Evolutionary conservation across 2,113 vertebrate genomes (phyloP).

Genomic region (Rallus limicola): DNA sequence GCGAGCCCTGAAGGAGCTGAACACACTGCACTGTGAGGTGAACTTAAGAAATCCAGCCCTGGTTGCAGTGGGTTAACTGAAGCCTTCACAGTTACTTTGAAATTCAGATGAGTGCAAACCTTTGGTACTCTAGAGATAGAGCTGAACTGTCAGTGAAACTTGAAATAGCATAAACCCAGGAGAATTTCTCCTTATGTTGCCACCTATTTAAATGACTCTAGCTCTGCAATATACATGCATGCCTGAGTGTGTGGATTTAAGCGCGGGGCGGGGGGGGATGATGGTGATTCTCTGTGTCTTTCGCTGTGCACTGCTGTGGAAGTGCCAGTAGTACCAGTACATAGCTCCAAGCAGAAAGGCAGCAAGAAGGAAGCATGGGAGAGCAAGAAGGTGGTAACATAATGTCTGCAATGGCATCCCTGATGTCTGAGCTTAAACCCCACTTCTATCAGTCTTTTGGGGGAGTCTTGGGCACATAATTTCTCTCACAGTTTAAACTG

Average conservation of each 20-base stretch:
- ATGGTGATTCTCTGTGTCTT: background rate
- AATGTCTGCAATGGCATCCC: background rate
- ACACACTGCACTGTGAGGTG: background rate
- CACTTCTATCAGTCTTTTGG: background rate
- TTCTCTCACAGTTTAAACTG: background rate
- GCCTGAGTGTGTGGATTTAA: background rate
- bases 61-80: background rate
- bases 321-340: background rate
- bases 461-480: background rate
- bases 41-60: background rate
- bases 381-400: accelerated
- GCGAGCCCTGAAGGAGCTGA: background rate
- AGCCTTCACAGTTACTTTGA: background rate
- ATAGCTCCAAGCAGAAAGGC: background rate
- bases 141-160: background rate
- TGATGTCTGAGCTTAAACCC: background rate
- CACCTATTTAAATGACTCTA: background rate
- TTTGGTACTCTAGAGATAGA: background rate
- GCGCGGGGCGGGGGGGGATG: background rate
- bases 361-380: background rate
- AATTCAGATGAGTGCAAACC: background rate
- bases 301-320: accelerated
- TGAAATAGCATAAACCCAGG: background rate
- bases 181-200: background rate
- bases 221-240: background rate